Evolutionary conservation across 1,140 invertebrate genomes (phyloP), one percentile per base, ranked within the genome.

Genomic region (Hycleus cichorii): DNA sequence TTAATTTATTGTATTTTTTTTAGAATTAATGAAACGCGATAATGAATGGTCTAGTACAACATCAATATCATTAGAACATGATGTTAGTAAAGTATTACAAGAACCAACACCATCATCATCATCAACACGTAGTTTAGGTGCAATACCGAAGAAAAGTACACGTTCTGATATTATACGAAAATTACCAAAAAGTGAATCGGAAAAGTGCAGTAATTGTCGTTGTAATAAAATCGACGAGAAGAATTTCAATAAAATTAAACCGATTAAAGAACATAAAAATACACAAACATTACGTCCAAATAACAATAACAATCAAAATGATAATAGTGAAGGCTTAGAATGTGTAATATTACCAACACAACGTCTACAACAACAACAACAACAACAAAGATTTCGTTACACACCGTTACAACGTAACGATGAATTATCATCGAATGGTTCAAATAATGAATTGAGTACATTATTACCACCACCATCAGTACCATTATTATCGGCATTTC

Each of bases 61-160:
- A n/a, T 76, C 78, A 1, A 67, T 80, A 3, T 80, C 78, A 46
- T 69, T 80, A 40, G 80, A 81, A 54, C 80, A 81, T 48, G 79
- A 81, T 56, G 71, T 73, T 3, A 73, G 69, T 51, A 74, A 74
- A 66, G 69, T 73, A 6, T 60, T 73, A 2, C 72, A 74, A 49
- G 72, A 74, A 47, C 63, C 68, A 6, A 63, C 67, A 27, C 66
- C 70, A 18, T 32, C 32, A 6, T 63, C 67, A 27, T 66, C 70
- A 18, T 63, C 68, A 25, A 57, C 61, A 12, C 76, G 76, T 27
- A 78, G 83, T 67, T 81, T 88, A 62, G 87, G 87, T 9, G 86
- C 87, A 40, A 88, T 88, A 65, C 86, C 86, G 25, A 89, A 88
- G 67, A 82, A 83, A 71, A 78, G 7, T 65, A 54, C 72, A 75